A percentile compares a stretch with the other conserved stretches of the same genome.
Evolutionary conservation across 30 jellyfish, hydroid and myxozoan species (phyloP).

Genomic region (Hydractinia symbiolongicarpus): DNA sequence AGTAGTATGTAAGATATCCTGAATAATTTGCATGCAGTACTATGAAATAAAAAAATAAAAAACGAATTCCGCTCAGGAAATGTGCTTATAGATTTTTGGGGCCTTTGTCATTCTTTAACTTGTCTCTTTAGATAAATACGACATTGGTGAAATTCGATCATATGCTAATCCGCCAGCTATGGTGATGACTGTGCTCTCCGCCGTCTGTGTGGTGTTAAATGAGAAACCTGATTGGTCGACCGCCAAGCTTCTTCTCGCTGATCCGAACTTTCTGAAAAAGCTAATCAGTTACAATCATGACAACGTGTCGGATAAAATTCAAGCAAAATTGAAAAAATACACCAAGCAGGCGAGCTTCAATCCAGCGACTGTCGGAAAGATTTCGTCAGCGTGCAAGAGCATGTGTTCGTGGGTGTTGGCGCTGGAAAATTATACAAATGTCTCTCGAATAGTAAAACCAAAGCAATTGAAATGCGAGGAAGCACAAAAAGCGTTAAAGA

Average conservation of each 20-base stretch:
- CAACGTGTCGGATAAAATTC: conserved; percentile 60
- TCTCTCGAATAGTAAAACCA: conserved; percentile 72
- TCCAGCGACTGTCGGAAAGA: conserved; percentile 83
- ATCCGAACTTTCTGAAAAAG: conserved; percentile 70
- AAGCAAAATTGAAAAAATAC: conserved; percentile 54
- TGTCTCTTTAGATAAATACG: conserved; percentile 51
- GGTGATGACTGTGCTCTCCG: conserved; percentile 93
- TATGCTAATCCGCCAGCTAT: conserved; percentile 85
- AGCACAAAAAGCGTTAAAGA: conserved; percentile 70
- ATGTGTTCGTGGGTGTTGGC: conserved; percentile 97
- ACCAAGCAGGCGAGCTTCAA: conserved; percentile 77
- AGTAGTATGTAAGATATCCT: not conserved
- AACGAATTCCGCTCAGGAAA: not conserved
- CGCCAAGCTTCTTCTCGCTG: conserved; percentile 76
- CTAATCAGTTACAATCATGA: conserved; percentile 58
- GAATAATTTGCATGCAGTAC: not conserved
- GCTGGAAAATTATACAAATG: conserved; percentile 72
- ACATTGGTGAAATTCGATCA: conserved; percentile 80
- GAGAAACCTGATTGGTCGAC: conserved; percentile 87
- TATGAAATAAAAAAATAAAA: not conserved
- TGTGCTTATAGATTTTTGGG: not conserved
- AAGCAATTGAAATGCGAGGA: conserved; percentile 72
- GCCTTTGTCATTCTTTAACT: not conserved
- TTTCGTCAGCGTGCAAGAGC: conserved; percentile 80
- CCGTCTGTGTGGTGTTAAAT: conserved; percentile 81